Evolutionary conservation across 2,797 vertebrate species (phyloP).

Genomic region (Acestrorhynchus altus): DNA sequence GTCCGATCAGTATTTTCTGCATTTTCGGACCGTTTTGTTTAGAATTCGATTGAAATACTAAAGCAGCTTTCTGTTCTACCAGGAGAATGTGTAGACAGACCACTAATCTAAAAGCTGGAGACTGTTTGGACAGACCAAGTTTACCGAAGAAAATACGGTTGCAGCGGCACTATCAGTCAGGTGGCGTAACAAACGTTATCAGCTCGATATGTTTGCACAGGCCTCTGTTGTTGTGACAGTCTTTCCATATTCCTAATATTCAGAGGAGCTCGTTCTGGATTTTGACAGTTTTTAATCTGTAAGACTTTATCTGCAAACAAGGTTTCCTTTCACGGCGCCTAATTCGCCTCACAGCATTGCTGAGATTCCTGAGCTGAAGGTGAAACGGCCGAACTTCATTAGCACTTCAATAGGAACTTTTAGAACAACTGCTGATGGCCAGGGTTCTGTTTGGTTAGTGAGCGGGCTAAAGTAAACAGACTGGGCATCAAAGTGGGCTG

Average conservation of each 20-base stretch:
- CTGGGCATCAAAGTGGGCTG: background rate
- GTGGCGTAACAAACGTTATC: background rate
- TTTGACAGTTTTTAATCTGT: background rate
- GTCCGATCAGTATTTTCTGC: too few species aligned
- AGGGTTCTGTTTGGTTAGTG: background rate
- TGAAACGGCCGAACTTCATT: background rate
- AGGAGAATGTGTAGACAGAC: too few species aligned
- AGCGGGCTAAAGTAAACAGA: background rate
- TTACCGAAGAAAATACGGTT: too few species aligned
- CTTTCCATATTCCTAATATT: background rate
- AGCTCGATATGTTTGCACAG: background rate
- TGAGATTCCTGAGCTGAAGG: background rate
- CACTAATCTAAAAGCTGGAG: too few species aligned
- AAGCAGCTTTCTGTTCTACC: too few species aligned
- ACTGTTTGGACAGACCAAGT: too few species aligned
- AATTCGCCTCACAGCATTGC: background rate
- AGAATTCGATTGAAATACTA: too few species aligned
- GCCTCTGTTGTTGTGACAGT: background rate
- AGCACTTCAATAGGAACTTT: background rate
- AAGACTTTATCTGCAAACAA: background rate
- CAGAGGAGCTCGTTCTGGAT: background rate
- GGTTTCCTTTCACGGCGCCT: background rate
- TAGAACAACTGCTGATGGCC: background rate
- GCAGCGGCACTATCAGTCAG: too few species aligned
- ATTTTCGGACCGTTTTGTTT: too few species aligned